phyloP scores from a whole-genome alignment of 2,888 invertebrate genomes.

The Argyra leucocephala region DNA sequence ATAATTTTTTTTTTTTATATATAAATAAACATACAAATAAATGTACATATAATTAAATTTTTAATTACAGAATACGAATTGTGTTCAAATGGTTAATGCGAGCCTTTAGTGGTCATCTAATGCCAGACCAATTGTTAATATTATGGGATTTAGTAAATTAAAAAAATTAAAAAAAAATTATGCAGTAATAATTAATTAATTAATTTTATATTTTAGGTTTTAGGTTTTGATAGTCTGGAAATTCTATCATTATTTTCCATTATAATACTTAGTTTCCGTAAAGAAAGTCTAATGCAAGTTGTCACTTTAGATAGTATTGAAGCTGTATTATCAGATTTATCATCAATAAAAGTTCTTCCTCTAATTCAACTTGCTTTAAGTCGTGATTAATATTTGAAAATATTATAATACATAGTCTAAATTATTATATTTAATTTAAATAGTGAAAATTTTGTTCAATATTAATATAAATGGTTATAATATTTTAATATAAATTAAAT shows the following conservation, averaged over 20 bases:
- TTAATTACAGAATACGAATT: slow-evolving; percentile 60
- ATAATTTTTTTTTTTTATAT: neutral
- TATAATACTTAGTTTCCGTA: slow-evolving; percentile 74
- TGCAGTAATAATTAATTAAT: neutral
- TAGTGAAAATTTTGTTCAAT: neutral
- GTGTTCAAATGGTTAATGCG: slow-evolving; percentile 96
- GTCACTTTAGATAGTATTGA: slow-evolving; percentile 70
- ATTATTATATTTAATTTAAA: neutral
- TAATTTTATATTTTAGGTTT: slow-evolving; percentile 42
- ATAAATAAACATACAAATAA: too few relatives aligned
- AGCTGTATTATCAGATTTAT: slow-evolving; percentile 77
- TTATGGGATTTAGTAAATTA: slow-evolving; percentile 72
- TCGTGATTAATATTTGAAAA: slow-evolving; percentile 46
- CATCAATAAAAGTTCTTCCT: slow-evolving; percentile 76
- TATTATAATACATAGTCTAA: slow-evolving; percentile 1
- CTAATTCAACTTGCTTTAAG: slow-evolving; percentile 70
- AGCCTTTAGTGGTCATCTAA: slow-evolving; percentile 88
- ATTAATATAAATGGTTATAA: too few relatives aligned
- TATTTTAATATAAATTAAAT: neutral
- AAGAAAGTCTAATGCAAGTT: slow-evolving; percentile 70
- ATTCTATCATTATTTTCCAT: slow-evolving; percentile 78
- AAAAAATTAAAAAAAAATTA: neutral
- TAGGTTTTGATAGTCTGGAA: slow-evolving; percentile 87
- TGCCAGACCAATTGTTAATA: slow-evolving; percentile 81
- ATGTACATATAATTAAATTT: slow-evolving; percentile 14